Conservation (phyloP, 2,888 invertebrate species). For the Troides helena region DNA sequence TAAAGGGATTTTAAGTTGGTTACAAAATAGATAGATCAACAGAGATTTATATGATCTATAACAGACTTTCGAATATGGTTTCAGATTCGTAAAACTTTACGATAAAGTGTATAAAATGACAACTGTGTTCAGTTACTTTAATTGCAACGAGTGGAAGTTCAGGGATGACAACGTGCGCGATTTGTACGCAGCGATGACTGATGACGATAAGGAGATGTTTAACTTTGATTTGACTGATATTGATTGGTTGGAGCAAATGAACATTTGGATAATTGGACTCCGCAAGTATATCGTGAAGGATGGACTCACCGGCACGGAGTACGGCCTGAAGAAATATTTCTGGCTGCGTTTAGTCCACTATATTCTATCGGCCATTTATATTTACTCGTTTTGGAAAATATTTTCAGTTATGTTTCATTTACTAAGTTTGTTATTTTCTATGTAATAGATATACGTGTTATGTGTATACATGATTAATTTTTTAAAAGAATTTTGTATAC, state of each 20-base stretch:
- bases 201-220: constrained; percentile 40
- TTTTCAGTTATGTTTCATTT: background rate
- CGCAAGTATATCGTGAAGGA: constrained; percentile 44
- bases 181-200: constrained; percentile 34
- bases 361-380: constrained; percentile 17
- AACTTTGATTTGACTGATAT: constrained; percentile 40
- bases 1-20: no score
- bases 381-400: constrained; percentile 29
- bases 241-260: constrained; percentile 37
- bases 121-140: constrained; percentile 35
- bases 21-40: no score
- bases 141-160: constrained; percentile 40
- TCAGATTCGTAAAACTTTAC: constrained; percentile 41
- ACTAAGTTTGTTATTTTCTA: constrained; percentile 2
- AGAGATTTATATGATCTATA: no score
- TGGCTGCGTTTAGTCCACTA: constrained; percentile 33
- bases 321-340: constrained; percentile 34
- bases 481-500: no score
- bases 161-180: constrained; percentile 36
- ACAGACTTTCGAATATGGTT: constrained; percentile 1
- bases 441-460: no score
- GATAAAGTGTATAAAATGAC: constrained; percentile 39
- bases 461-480: no score
- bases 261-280: constrained; percentile 38
- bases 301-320: constrained; percentile 35